A percentile compares a stretch with the other conserved stretches of the same genome.
Evolutionary conservation across 2,888 invertebrate genomes (phyloP).

Genomic region (Ceratothoa steindachneri): DNA sequence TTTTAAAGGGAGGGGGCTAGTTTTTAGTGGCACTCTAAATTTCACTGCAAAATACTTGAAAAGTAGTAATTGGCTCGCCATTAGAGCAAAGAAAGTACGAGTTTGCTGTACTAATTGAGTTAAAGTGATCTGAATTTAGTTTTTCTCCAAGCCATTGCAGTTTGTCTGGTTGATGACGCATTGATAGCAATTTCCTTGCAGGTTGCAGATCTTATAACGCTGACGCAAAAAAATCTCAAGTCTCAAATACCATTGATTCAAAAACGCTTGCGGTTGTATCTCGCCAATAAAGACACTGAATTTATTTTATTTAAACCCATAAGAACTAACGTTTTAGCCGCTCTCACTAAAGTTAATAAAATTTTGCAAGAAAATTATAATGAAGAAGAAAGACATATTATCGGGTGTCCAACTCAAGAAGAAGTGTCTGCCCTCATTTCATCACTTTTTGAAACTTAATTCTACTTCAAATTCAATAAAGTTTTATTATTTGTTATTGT

Average conservation of each 20-base stretch:
- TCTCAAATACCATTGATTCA: slow-evolving; percentile 73
- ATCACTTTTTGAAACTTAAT: slow-evolving; percentile 35
- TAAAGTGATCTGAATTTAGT: too few relatives aligned
- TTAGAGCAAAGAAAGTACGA: too few relatives aligned
- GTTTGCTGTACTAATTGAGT: too few relatives aligned
- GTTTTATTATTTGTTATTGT: too few relatives aligned
- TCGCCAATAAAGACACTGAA: slow-evolving; percentile 94
- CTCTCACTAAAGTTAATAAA: slow-evolving; percentile 28
- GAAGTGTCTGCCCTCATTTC: slow-evolving; percentile 85
- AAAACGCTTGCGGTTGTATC: slow-evolving; percentile 86
- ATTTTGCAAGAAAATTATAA: slow-evolving; percentile 66
- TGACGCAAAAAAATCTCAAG: slow-evolving; percentile 70
- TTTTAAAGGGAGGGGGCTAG: too few relatives aligned
- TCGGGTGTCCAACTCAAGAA: slow-evolving; percentile 87
- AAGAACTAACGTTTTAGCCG: slow-evolving; percentile 33
- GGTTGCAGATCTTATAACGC: slow-evolving; percentile 24
- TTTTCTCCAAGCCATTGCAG: too few relatives aligned
- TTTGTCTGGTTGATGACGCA: too few relatives aligned
- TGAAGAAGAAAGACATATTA: slow-evolving; percentile 74
- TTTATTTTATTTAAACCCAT: slow-evolving; percentile 79
- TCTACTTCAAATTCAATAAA: not conserved
- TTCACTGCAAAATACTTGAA: too few relatives aligned
- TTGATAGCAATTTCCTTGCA: too few relatives aligned
- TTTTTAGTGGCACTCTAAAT: too few relatives aligned
- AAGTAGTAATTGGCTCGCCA: too few relatives aligned